Base-by-base conservation (phyloP, 2,113 vertebrate species). In the Ancistrus triradiatus region DNA sequence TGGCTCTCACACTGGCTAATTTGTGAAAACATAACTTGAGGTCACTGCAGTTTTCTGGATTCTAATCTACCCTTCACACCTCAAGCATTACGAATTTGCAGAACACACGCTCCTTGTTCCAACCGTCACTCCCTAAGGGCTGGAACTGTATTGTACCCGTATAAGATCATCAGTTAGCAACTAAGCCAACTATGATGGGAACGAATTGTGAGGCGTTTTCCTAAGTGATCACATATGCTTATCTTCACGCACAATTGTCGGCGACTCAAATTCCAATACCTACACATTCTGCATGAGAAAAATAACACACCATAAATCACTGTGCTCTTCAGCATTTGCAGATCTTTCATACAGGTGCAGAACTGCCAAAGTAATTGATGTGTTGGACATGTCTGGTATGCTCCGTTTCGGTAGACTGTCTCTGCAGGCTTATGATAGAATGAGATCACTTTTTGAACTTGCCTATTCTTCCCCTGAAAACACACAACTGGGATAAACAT, bases 401-500 rank as follows among this genome's bases (percentile, higher is more conserved):
- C 46, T 24, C 14, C 15, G 19, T 14, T 59, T 52, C 47, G 59
- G 22, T 11, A 18, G 15, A 9, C 17, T 42, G 7, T 53, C 27
- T 68, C 19, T 49, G 22, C 44, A 51, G 42, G 35, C 55, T 59
- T 59, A 49, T 31, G 9, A 59, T n/a, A 27, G 48, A 28, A 66
- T 46, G 37, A 66, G 7, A 33, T 59, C 49, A 63, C 47, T 47
- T 43, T 21, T 13, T 19, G 52, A 42, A 49, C 28, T 46, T 57
- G 43, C 1, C 22, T 15, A 17, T 40, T 13, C 55, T 33, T 35
- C n/a, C 42, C 47, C 38, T 50, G 27, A 55, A 72, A 68, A 66
- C 75, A 70, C 72, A 78, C 77, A 56, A 77, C 73, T 63, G 69
- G 52, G 56, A 68, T 46, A 37, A 51, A 49, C 57, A 40, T n/a